Evolutionary conservation across 1,140 invertebrate genomes (phyloP).

Genomic region (Scaptomyza montana): DNA sequence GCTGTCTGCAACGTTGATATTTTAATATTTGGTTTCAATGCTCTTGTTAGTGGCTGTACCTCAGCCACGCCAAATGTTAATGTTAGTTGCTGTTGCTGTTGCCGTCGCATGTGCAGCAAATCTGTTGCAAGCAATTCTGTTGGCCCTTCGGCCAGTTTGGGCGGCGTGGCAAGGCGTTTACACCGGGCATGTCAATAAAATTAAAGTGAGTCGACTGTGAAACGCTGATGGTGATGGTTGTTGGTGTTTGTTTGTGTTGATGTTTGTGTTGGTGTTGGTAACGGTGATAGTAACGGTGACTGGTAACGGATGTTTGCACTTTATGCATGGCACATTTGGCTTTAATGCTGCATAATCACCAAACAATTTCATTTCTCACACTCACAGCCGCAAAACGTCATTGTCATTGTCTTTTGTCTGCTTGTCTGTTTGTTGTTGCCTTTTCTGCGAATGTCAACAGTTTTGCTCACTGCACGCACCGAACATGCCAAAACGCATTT

Average conservation of each 20-base stretch:
- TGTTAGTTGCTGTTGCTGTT: constrained; percentile 53
- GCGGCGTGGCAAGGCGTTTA: background rate
- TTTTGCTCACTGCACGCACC: constrained; percentile 67
- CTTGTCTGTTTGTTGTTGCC: constrained; percentile 44
- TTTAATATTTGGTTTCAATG: constrained; percentile 29
- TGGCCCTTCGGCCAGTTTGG: constrained; percentile 3
- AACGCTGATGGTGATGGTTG: constrained; percentile 18
- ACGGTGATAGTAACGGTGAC: constrained; percentile 3
- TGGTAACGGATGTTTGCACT: constrained; percentile 49
- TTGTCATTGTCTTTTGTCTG: constrained; percentile 42
- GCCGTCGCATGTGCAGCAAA: constrained; percentile 68
- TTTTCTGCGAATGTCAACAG: constrained; percentile 74
- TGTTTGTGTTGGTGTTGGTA: constrained; percentile 4
- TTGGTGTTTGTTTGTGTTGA: background rate
- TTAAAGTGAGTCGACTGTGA: constrained; percentile 61
- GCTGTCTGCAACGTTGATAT: background rate
- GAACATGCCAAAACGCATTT: constrained; percentile 54
- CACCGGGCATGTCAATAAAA: constrained; percentile 72
- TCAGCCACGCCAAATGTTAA: constrained; percentile 60
- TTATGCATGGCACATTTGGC: constrained; percentile 70
- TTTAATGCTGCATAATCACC: constrained; percentile 79
- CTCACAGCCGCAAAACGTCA: constrained; percentile 21
- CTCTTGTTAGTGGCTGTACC: constrained; percentile 10
- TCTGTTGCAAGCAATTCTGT: constrained; percentile 50
- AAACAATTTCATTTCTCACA: constrained; percentile 77